Evolutionary conservation across 2,888 invertebrate genomes (phyloP).

Genomic region (Strigamia transsilvanica): DNA sequence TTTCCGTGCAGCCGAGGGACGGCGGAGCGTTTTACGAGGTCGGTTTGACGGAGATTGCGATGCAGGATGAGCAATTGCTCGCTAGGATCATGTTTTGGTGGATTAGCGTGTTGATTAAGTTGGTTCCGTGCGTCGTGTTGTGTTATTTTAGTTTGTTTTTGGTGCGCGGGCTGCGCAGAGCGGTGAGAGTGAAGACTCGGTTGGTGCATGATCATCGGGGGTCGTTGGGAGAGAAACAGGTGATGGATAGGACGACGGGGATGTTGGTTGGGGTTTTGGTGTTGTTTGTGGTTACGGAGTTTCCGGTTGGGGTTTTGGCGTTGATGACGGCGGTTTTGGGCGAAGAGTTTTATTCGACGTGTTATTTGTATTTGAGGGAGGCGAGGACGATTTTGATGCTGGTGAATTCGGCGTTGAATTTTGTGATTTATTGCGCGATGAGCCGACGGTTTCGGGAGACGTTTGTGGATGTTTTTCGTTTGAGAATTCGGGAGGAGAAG

Average conservation of each 20-base stretch:
- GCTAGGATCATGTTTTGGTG: slow-evolving; percentile 70
- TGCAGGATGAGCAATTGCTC: slow-evolving; percentile 68
- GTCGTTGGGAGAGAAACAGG: slow-evolving; percentile 67
- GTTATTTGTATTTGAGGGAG: slow-evolving; percentile 73
- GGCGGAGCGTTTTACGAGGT: slow-evolving; percentile 65
- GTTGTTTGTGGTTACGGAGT: slow-evolving; percentile 86
- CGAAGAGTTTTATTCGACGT: slow-evolving; percentile 70
- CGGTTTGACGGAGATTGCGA: slow-evolving; percentile 72
- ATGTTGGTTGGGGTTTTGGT: slow-evolving; percentile 89
- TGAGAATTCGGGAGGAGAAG: slow-evolving; percentile 72
- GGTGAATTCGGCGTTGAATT: slow-evolving; percentile 90
- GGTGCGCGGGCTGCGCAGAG: slow-evolving; percentile 58
- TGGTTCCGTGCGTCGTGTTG: slow-evolving; percentile 65
- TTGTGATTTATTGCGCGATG: slow-evolving; percentile 93
- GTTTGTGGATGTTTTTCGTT: slow-evolving; percentile 72
- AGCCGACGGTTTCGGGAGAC: slow-evolving; percentile 84
- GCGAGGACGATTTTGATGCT: slow-evolving; percentile 89
- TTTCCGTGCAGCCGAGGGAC: slow-evolving; percentile 69
- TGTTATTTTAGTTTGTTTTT: slow-evolving; percentile 60
- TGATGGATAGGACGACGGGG: slow-evolving; percentile 79
- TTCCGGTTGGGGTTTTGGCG: slow-evolving; percentile 81
- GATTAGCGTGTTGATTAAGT: slow-evolving; percentile 65
- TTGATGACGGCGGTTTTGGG: slow-evolving; percentile 80
- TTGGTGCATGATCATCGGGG: slow-evolving; percentile 55
- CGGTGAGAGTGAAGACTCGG: slow-evolving; percentile 58